Base-by-base conservation (phyloP, 2,888 invertebrate species). In the Lutraria lutraria region DNA sequence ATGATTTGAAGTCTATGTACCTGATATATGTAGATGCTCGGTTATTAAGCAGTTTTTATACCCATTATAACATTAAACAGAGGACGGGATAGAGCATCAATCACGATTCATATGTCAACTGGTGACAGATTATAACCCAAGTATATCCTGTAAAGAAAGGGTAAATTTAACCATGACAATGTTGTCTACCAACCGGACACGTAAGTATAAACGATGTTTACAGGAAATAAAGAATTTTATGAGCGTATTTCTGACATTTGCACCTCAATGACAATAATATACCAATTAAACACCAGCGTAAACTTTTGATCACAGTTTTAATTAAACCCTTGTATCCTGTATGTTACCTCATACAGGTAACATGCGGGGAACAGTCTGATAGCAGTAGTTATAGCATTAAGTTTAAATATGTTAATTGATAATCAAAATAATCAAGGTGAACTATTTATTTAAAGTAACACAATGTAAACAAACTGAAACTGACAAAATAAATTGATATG, bases 31-130 rank as follows among this genome's bases (percentile, higher is more conserved):
- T 68, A 25, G 25, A 25, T 68, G 12, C 63, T 54, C 25, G 54
- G 89, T 85, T 85, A 89, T 89, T 87, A 88, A 90, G 83, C 86
- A 56, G 88, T 91, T 92, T 90, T 92, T 92, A 92, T 92, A 92
- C 92, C 92, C 92, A 92, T 88, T 90, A 90, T 88, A 85, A 87
- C 85, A 83, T 85, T 79, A 43, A 89, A 89, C 82, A 85, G 68
- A 76, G 83, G 76, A 83, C 63, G 80, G 83, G 83, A 79, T n/a
- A 43, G 86, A 25, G 56, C 89, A 92, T 92, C 89, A 92, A 92
- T 92, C 92, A 92, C 72, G 34, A 81, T 56, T 34, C 63, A 80
- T 54, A 81, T 89, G 92, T 92, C 92, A 90, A 76, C 83, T 56
- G 60, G 80, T 92, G 92, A 92, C 92, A 92, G 90, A 87, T 89